Evolutionary conservation across 2,113 vertebrate species (phyloP).

Genomic region (Pteropus alecto): DNA sequence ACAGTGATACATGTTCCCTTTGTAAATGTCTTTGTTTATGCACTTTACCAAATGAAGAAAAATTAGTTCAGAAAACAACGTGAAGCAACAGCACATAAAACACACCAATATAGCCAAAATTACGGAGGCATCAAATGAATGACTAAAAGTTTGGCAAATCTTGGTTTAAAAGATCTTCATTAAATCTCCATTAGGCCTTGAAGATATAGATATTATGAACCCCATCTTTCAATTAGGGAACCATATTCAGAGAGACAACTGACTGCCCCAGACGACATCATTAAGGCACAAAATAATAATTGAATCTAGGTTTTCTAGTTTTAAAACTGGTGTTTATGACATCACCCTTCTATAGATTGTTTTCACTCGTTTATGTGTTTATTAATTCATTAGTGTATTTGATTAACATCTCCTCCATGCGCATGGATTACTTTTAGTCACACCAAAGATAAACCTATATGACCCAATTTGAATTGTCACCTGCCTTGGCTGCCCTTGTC

Average conservation of each 20-base stretch:
- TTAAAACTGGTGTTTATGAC: neutral
- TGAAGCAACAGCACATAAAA: neutral
- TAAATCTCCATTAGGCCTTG: neutral
- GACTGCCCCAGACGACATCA: too few species aligned
- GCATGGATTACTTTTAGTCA: accelerated
- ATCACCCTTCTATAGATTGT: neutral
- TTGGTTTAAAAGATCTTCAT: neutral
- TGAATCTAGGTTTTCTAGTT: neutral
- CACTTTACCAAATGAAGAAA: neutral
- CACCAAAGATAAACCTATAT: neutral
- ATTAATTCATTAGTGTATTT: too few species aligned
- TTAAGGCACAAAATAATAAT: neutral
- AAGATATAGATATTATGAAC: neutral
- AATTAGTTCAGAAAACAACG: neutral
- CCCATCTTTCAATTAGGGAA: neutral
- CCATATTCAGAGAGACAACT: neutral
- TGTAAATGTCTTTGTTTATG: neutral
- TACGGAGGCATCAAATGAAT: neutral
- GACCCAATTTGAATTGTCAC: neutral
- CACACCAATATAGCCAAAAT: accelerated
- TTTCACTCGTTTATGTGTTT: too few species aligned
- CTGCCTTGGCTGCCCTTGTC: neutral
- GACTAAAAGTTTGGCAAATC: neutral
- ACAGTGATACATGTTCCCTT: neutral
- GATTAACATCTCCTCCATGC: accelerated